A percentile compares a stretch with the other conserved stretches of the same genome.
These are phyloP conservation scores for Chrysodeixis includens DNA, from an alignment of 2,888 invertebrate species.

Conservation along the genomic window DNA sequence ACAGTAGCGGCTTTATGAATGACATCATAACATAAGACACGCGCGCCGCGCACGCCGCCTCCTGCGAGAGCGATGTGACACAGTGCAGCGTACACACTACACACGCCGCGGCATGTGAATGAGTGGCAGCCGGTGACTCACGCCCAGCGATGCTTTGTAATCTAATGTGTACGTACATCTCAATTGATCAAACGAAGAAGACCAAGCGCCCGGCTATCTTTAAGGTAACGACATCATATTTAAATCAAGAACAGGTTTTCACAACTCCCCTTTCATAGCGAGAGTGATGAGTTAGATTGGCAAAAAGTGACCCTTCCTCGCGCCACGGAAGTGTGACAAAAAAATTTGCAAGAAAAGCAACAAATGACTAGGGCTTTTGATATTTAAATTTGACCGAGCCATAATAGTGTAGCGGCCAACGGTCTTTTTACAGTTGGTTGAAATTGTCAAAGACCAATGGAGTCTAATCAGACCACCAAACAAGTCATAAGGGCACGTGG, in stretches of 20 bases:
- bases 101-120: background rate
- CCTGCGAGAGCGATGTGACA: background rate
- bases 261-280: background rate
- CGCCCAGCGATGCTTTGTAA: background rate
- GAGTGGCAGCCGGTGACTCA: background rate
- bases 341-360: background rate
- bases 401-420: background rate
- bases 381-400: background rate
- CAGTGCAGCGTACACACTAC: background rate
- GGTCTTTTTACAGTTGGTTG: background rate
- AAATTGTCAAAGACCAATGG: background rate
- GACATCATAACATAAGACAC: background rate
- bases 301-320: background rate
- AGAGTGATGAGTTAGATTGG: background rate
- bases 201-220: background rate
- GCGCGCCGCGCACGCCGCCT: background rate
- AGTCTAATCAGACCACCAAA: background rate
- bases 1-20: background rate
- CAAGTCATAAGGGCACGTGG: conserved; percentile 27
- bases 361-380: background rate
- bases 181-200: background rate
- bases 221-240: background rate
- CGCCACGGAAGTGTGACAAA: background rate
- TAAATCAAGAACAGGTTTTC: background rate
- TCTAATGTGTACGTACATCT: background rate